Evolutionary conservation across 2,888 invertebrate genomes (phyloP).

Genomic region (Pyrrhosoma nymphula): DNA sequence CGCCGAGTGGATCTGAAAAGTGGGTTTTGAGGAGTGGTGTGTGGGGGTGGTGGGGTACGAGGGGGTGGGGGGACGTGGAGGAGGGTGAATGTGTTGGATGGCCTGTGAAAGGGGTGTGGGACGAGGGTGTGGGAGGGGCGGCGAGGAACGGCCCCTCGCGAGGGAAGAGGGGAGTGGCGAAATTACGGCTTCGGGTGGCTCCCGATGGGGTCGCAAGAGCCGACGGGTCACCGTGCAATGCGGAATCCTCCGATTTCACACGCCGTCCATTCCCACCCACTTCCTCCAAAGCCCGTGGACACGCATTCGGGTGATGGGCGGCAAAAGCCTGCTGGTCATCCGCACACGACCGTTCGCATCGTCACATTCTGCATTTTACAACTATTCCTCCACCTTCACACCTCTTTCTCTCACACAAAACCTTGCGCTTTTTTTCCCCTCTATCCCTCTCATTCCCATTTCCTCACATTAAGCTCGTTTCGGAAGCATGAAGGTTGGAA

Average conservation of each 20-base stretch:
- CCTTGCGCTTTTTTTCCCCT: neutral
- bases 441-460: too few species aligned
- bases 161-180: neutral
- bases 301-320: neutral
- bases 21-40: conserved; percentile 34
- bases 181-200: conserved; percentile 7
- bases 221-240: neutral
- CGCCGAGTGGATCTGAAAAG: conserved; percentile 45
- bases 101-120: neutral
- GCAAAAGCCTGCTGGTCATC: neutral
- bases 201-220: neutral
- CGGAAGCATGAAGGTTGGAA: too few species aligned
- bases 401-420: neutral
- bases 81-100: neutral
- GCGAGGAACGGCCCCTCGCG: neutral
- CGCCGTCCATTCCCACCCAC: neutral
- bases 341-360: neutral
- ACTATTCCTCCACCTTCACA: neutral
- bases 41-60: neutral
- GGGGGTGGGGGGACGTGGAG: neutral
- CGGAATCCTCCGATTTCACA: neutral
- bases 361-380: neutral
- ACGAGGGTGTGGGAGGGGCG: neutral
- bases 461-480: too few species aligned
- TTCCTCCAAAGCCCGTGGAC: neutral